Percentiles rank a stretch among this genome's conserved stretches.
Conservation (phyloP, 2,888 invertebrate species). For the Sesamia inferens region DNA sequence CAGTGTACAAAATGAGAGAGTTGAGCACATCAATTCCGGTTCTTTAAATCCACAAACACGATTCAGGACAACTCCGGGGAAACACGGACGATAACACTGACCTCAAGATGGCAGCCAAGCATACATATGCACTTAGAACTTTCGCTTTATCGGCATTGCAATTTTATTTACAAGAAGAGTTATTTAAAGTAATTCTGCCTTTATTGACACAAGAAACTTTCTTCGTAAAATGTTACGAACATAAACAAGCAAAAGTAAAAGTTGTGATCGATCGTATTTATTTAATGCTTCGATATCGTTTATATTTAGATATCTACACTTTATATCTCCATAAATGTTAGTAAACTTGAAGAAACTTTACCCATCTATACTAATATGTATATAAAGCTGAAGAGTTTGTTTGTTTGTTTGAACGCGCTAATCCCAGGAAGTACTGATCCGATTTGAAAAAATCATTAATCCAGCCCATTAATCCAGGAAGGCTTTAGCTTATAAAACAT, state of each 20-base stretch:
- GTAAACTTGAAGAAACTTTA: background rate
- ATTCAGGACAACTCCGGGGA: constrained; percentile 38
- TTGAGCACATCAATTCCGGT: background rate
- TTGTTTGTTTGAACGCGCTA: no score
- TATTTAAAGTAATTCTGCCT: constrained; percentile 35
- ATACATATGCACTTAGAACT: constrained; percentile 28
- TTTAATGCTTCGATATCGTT: constrained; percentile 29
- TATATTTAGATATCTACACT: background rate
- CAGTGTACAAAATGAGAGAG: constrained; percentile 4
- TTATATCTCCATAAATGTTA: background rate
- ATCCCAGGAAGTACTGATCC: no score
- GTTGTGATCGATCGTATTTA: constrained; percentile 37
- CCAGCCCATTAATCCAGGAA: no score
- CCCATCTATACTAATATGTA: no score
- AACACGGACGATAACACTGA: constrained; percentile 33
- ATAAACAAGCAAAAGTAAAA: constrained; percentile 51
- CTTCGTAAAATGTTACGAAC: constrained; percentile 19
- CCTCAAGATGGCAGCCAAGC: constrained; percentile 17
- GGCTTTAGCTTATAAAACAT: no score
- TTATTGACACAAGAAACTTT: constrained; percentile 54
- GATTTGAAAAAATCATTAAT: no score
- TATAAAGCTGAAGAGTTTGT: no score
- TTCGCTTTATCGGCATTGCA: constrained; percentile 39
- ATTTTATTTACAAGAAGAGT: constrained; percentile 14
- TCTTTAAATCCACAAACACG: constrained; percentile 18